A percentile compares a stretch with the other conserved stretches of the same genome.
phyloP scores from a whole-genome alignment of 2,797 vertebrate genomes.

The Thamnophis elegans region DNA sequence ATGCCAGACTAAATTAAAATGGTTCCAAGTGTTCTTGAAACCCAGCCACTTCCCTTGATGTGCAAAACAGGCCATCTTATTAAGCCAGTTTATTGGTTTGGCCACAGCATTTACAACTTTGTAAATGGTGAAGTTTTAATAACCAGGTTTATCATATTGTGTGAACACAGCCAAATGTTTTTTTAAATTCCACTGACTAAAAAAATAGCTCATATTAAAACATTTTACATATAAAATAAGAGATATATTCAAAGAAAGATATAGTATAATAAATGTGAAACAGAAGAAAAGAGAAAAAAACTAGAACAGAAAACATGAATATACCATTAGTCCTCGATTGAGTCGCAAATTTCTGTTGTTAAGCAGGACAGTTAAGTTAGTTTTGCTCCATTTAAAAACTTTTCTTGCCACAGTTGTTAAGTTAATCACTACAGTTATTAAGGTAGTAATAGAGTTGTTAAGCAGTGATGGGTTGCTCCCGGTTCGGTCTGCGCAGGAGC shows the following conservation, averaged over 20 bases:
- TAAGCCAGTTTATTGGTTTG: neutral
- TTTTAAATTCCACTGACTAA: neutral
- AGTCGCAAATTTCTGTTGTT: neutral
- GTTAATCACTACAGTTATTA: neutral
- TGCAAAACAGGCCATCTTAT: neutral
- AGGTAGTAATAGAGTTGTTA: neutral
- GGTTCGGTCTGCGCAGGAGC: no score
- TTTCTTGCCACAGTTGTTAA: neutral
- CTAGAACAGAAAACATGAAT: neutral
- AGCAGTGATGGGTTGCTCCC: neutral
- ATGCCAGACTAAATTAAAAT: neutral
- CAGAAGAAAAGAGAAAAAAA: neutral
- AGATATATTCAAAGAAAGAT: neutral
- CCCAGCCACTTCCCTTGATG: neutral
- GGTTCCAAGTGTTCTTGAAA: neutral
- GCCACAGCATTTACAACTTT: neutral
- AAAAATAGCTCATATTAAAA: neutral
- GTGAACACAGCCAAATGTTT: neutral
- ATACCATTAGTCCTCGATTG: neutral
- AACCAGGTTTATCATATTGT: neutral
- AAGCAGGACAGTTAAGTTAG: neutral
- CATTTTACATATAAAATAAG: neutral
- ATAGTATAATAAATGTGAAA: neutral
- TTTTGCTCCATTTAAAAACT: neutral
- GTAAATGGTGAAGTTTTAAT: neutral